Percentiles rank a stretch among this genome's conserved stretches.
Conservation (phyloP, 2,113 vertebrate species). For the Eretmochelys imbricata region DNA sequence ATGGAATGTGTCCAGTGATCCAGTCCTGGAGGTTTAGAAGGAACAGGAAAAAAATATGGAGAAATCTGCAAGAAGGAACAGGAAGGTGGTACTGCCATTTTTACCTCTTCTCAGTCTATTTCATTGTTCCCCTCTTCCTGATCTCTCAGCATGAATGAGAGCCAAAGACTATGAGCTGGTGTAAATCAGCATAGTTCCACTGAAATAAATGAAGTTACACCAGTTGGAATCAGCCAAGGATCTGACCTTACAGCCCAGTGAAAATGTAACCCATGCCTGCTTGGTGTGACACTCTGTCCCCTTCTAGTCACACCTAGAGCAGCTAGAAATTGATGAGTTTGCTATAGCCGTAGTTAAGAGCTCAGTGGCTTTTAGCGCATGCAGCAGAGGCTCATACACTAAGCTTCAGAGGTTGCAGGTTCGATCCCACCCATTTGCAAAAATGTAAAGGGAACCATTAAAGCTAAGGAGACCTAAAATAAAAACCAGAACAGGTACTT, state of each 20-base stretch:
- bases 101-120: background rate
- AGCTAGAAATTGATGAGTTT: no score
- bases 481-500: background rate
- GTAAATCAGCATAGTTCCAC: background rate
- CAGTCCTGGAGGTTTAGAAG: background rate
- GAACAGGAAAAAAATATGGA: background rate
- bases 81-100: background rate
- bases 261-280: background rate
- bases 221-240: background rate
- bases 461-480: background rate
- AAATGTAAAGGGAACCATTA: background rate
- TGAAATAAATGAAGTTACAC: background rate
- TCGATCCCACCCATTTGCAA: no score
- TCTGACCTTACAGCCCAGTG: background rate
- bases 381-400: no score
- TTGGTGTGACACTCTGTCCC: no score
- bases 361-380: no score
- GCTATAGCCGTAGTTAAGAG: no score
- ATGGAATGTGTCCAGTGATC: background rate
- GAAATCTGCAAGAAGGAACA: background rate
- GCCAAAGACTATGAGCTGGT: background rate
- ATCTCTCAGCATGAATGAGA: background rate
- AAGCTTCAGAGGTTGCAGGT: no score
- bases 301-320: no score
- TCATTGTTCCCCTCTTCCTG: background rate